Evolutionary conservation across 2,797 vertebrate species (phyloP), one percentile per base, ranked within the genome.

Genomic region (Thalassophryne amazonica): DNA sequence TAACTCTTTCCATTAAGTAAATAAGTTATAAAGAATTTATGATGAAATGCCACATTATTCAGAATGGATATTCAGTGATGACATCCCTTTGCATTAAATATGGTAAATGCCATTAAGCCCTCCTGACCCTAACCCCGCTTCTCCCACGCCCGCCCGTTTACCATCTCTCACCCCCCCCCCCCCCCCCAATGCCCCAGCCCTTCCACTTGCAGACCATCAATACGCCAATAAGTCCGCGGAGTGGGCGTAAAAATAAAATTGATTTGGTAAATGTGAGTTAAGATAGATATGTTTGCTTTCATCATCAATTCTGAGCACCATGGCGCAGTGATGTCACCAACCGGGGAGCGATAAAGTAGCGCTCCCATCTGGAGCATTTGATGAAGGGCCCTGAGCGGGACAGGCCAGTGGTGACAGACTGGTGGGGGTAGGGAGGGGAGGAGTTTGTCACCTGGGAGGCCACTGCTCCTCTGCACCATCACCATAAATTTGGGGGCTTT

Each of bases 231-330:
- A 94, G 92, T 91, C 90, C 81, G 67, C 36, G 34, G 62, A 83
- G 22, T 83, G 93, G 93, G 93, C 93, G 93, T 97, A 95, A 96
- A 91, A 98, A 96, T 93, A 92, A 94, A 96, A 98, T 97, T 95
- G 95, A 99, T 98, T 97, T 94, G 93, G 91, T 93, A 96, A 97
- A 95, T 96, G 94, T 94, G 94, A 95, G 81, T 93, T 91, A 92
- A 95, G 95, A 98, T 93, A 96, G 93, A 97, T 98, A 94, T 96
- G 94, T 97, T 98, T 97, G 94, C 95, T 96, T 98, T 97, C 95
- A 96, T 98, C 95, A 96, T 99, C 96, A 97, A 94, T 97, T 95
- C 93, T 86, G 86, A 88, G 85, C 77, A 5, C 86, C 86, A 84
- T 88, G 80, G 93, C 83, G 86, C 92, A 94, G 93, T 98, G 96